phyloP scores from a whole-genome alignment of 2,888 invertebrate genomes.

The Cantharis nigra region DNA sequence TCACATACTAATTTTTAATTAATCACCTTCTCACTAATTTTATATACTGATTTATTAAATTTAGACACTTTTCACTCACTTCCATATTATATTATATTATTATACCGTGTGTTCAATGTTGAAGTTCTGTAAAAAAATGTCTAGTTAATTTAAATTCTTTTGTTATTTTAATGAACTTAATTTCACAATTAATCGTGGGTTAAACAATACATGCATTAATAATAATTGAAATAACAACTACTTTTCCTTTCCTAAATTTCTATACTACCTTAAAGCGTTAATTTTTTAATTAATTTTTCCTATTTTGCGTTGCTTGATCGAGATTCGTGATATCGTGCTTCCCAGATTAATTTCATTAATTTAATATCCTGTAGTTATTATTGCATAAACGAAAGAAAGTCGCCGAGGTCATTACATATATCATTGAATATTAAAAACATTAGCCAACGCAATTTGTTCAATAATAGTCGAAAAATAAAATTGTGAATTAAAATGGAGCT shows the following conservation, averaged over 20 bases:
- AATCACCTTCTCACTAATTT: conserved; percentile 24
- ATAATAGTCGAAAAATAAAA: no score
- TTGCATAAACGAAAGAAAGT: neutral
- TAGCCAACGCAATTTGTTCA: neutral
- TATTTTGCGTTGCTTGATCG: neutral
- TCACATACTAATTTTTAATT: neutral
- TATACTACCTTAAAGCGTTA: neutral
- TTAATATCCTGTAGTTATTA: neutral
- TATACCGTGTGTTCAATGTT: neutral
- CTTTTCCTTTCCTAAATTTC: neutral
- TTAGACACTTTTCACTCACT: conserved; percentile 6
- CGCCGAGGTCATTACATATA: neutral
- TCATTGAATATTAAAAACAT: neutral
- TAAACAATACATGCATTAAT: neutral
- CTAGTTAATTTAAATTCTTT: neutral
- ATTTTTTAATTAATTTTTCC: neutral
- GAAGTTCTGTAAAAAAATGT: neutral
- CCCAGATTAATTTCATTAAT: neutral
- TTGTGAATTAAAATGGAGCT: no score
- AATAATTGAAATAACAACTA: no score
- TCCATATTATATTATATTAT: conserved; percentile 7
- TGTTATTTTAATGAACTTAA: neutral
- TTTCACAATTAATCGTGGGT: neutral
- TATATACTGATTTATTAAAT: conserved; percentile 5
- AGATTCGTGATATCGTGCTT: neutral